phyloP scores from a whole-genome alignment of 2,797 vertebrate species.

The Bovichtus diacanthus region DNA sequence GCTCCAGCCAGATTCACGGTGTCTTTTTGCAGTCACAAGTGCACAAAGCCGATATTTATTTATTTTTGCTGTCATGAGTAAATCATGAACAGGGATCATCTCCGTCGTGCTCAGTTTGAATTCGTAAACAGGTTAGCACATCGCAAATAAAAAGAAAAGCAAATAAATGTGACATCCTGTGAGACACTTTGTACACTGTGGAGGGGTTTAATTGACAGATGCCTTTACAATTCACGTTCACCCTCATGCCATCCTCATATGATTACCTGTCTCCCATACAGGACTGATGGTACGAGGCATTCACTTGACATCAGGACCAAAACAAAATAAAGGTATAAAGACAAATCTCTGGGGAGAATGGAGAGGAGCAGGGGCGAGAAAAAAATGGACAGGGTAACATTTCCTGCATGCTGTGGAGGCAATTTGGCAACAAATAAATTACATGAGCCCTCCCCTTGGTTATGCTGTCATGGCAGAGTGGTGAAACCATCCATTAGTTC shows the following conservation, averaged over 20 bases:
- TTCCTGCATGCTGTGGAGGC: slow-evolving; percentile 47
- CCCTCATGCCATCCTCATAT: background rate
- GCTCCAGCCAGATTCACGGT: background rate
- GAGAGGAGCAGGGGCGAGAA: background rate
- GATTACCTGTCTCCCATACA: slow-evolving; percentile 5
- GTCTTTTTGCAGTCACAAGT: background rate
- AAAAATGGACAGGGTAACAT: slow-evolving; percentile 33
- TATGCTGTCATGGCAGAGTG: slow-evolving; percentile 67
- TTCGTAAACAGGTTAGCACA: background rate
- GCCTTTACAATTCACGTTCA: slow-evolving; percentile 20
- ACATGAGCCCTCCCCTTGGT: slow-evolving; percentile 61
- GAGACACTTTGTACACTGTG: background rate
- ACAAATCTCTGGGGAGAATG: background rate
- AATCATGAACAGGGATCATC: background rate
- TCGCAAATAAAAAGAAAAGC: slow-evolving; percentile 10
- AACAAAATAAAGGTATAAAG: background rate
- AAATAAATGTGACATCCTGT: slow-evolving; percentile 4
- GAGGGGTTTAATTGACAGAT: background rate
- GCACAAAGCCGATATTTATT: background rate
- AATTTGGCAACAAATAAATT: slow-evolving; percentile 74
- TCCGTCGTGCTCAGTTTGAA: background rate
- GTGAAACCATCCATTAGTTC: slow-evolving; percentile 81
- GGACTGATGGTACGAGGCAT: background rate
- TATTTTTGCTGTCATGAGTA: background rate
- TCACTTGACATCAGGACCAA: slow-evolving; percentile 21